Conservation (phyloP, 1,140 invertebrate species). For the Rhopalosiphum maidis region DNA sequence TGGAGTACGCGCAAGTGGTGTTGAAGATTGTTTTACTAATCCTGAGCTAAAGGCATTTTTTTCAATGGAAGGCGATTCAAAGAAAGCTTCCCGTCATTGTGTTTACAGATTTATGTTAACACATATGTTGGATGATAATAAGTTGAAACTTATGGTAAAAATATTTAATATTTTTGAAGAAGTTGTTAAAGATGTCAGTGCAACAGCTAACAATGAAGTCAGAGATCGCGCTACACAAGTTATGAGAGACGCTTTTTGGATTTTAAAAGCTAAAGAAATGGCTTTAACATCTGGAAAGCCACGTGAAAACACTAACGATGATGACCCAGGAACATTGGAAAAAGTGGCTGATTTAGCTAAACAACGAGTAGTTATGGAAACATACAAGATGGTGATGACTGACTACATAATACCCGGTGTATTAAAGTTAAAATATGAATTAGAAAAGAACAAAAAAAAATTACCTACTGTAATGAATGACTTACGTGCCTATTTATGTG, state of each 20-base stretch:
- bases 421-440: conserved; percentile 52
- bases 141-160: conserved; percentile 45
- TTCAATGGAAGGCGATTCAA: conserved; percentile 51
- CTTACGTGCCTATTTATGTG: conserved; percentile 35
- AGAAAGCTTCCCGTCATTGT: conserved; percentile 48
- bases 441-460: conserved; percentile 36
- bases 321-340: conserved; percentile 47
- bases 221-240: conserved; percentile 4
- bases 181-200: background rate
- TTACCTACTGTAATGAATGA: conserved; percentile 10
- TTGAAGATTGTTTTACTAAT: conserved; percentile 50
- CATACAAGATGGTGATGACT: conserved; percentile 44
- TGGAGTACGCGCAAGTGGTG: background rate
- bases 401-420: conserved; percentile 37
- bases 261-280: conserved; percentile 55
- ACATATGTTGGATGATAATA: conserved; percentile 48
- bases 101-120: conserved; percentile 55
- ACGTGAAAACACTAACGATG: conserved; percentile 30
- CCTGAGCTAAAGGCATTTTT: conserved; percentile 38
- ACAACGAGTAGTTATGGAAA: conserved; percentile 40
- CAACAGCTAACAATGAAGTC: background rate
- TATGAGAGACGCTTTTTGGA: conserved; percentile 47
- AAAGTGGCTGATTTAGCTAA: conserved; percentile 44
- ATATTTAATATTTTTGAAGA: conserved; percentile 50
- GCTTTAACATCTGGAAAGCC: conserved; percentile 42